Conservation (phyloP, 1,140 invertebrate genomes). For the Tetramorium parvispinum region DNA sequence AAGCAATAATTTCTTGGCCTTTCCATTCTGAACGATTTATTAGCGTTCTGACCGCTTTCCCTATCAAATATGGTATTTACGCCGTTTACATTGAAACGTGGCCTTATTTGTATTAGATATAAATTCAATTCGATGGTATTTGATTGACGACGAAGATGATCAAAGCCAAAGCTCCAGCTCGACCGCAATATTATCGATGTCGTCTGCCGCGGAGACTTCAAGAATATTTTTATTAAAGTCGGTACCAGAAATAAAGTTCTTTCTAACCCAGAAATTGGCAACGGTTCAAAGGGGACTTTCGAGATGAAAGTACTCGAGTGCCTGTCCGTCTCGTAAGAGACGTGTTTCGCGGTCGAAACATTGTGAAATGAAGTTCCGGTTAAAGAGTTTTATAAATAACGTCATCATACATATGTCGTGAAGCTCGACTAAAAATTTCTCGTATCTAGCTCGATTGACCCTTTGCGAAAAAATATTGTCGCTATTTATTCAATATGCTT, state of each 20-base stretch:
- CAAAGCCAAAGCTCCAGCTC: not conserved
- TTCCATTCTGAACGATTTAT: constrained; percentile 37
- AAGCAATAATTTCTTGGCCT: constrained; percentile 41
- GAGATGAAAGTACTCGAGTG: constrained; percentile 65
- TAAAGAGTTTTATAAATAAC: constrained; percentile 55
- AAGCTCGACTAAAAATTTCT: not conserved
- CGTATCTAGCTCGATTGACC: not conserved
- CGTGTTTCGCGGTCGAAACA: constrained; percentile 51
- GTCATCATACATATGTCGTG: not conserved
- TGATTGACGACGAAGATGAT: not conserved
- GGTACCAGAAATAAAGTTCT: constrained; percentile 74
- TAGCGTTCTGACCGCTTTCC: constrained; percentile 21
- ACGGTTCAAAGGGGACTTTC: constrained; percentile 67
- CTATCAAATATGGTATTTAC: constrained; percentile 19
- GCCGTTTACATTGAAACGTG: not conserved
- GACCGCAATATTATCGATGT: not conserved
- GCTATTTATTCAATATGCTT: not conserved
- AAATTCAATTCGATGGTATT: not conserved
- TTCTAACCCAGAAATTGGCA: constrained; percentile 72
- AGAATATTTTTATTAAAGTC: constrained; percentile 69
- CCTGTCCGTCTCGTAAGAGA: constrained; percentile 26
- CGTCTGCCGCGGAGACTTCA: not conserved
- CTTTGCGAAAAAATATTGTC: not conserved
- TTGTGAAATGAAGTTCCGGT: constrained; percentile 45
- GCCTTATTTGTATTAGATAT: not conserved